These are phyloP conservation scores for Acleris literana DNA, from an alignment of 2,888 invertebrate genomes.

Conservation along the genomic window DNA sequence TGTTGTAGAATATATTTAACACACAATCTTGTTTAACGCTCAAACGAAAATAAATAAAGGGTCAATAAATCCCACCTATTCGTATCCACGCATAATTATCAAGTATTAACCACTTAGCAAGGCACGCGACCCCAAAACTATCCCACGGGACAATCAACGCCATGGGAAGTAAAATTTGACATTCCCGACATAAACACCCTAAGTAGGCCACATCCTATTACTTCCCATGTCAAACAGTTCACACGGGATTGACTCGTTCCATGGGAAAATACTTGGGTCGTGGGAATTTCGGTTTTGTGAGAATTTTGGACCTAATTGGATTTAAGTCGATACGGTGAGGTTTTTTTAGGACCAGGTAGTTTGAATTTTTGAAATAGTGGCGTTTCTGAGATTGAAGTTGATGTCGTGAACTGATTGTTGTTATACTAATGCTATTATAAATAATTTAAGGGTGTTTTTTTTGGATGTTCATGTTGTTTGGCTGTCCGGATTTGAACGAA, in stretches of 20 bases:
- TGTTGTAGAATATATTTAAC: too few relatives aligned
- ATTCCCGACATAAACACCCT: background rate
- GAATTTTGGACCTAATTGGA: slow-evolving; percentile 10
- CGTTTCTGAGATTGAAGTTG: background rate
- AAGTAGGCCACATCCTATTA: background rate
- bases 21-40: background rate
- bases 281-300: slow-evolving; percentile 19
- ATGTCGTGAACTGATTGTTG: too few relatives aligned
- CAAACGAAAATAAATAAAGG: slow-evolving; percentile 14
- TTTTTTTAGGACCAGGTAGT: background rate
- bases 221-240: slow-evolving; percentile 4
- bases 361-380: too few relatives aligned
- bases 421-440: too few relatives aligned
- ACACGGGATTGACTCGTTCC: slow-evolving; percentile 7
- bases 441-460: too few relatives aligned
- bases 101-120: slow-evolving; percentile 25
- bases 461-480: too few relatives aligned
- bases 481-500: too few relatives aligned
- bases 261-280: slow-evolving; percentile 26
- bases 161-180: slow-evolving; percentile 22
- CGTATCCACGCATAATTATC: slow-evolving; percentile 17
- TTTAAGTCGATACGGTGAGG: background rate
- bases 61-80: background rate
- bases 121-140: slow-evolving; percentile 22
- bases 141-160: slow-evolving; percentile 9